Evolutionary conservation across 1,140 invertebrate species (phyloP).

Genomic region (Callitettix versicolor): DNA sequence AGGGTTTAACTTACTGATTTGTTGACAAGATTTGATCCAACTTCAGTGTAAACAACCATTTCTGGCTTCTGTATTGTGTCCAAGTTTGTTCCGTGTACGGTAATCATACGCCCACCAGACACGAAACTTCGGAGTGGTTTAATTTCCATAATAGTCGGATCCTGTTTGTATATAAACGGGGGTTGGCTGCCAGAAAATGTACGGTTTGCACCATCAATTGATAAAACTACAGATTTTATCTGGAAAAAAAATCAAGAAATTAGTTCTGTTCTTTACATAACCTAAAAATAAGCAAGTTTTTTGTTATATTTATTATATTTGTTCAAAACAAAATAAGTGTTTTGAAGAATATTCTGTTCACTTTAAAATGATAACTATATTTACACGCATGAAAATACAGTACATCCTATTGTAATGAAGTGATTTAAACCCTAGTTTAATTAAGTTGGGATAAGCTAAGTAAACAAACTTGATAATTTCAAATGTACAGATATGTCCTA

Average conservation of each 20-base stretch:
- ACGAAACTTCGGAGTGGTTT: slow-evolving; percentile 79
- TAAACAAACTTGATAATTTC: too few relatives aligned
- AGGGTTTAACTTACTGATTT: slow-evolving; percentile 46
- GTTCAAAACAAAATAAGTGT: too few relatives aligned
- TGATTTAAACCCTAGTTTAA: too few relatives aligned
- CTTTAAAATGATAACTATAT: too few relatives aligned
- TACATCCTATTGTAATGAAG: too few relatives aligned
- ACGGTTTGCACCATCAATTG: slow-evolving; percentile 74
- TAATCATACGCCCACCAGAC: slow-evolving; percentile 86
- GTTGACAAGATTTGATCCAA: slow-evolving; percentile 59
- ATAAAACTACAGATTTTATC: slow-evolving; percentile 55
- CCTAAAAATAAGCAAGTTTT: too few relatives aligned
- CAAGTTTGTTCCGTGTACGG: slow-evolving; percentile 83
- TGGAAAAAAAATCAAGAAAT: neutral
- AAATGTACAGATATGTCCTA: too few relatives aligned
- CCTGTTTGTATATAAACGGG: slow-evolving; percentile 80
- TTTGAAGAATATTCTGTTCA: too few relatives aligned
- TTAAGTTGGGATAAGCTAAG: too few relatives aligned
- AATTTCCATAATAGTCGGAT: slow-evolving; percentile 89
- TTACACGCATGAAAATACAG: too few relatives aligned
- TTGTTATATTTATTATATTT: too few relatives aligned
- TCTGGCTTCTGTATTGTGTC: slow-evolving; percentile 84
- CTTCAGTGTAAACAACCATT: slow-evolving; percentile 69
- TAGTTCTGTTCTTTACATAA: too few relatives aligned
- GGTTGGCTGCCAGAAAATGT: slow-evolving; percentile 39